Evolutionary conservation across 2,797 vertebrate genomes (phyloP), one percentile per base, ranked within the genome.

Genomic region (Australoheros facetus): DNA sequence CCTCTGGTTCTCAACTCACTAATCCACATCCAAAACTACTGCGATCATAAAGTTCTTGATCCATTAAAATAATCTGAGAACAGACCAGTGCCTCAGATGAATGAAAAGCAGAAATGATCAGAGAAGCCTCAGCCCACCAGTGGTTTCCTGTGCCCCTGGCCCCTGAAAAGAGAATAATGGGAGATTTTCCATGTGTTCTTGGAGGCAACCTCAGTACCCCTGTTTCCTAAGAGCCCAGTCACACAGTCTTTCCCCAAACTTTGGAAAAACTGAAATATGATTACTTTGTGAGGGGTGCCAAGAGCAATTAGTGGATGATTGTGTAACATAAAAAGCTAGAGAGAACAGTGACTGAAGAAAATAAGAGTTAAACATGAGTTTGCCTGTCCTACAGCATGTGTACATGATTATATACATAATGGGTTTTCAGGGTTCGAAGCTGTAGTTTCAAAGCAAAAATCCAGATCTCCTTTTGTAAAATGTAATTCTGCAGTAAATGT

Each of bases 171-270:
- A 75, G 78, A 80, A 93, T 88, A 82, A 82, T 85, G 79, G 81
- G 79, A 91, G 82, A 92, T 80, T 94, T 95, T 93, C 90, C 89
- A 57, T 82, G 78, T 64, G 6, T 90, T 79, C 66, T 82, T 75
- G 71, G 85, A 89, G 62, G 74, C 76, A 89, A 86, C 77, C 87
- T 87, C 91, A 77, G 69, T 74, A 59, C 71, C 82, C 82, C 71
- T 78, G 80, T 86, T 87, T 91, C 87, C 90, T 84, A 83, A 83
- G 80, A 90, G 73, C 70, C 2, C 80, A 83, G 80, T 90, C 89
- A 85, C 75, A 56, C 57, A 80, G 82, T 85, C 77, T 84, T 74
- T 77, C 62, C 71, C 62, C 57, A 4, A 45, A 80, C 66, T 84
- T 58, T 80, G 87, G 86, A 91, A 91, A 91, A 90, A 82, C 3